Evolutionary conservation across 2,888 invertebrate species (phyloP).

Genomic region (Scaptomyza parva): DNA sequence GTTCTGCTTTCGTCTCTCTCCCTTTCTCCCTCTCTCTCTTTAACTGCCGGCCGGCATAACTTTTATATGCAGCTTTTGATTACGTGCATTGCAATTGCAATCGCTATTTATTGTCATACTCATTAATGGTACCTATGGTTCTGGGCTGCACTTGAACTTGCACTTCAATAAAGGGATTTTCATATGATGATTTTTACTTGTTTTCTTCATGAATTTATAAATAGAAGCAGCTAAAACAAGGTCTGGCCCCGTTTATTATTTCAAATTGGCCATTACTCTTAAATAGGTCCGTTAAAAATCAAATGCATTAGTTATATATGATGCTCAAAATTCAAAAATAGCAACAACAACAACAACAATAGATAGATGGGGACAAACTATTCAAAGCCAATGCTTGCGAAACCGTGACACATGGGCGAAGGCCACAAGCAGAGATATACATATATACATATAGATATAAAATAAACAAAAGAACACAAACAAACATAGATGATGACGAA

Average conservation of each 20-base stretch:
- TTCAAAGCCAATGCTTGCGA: conserved; percentile 74
- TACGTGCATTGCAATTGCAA: conserved; percentile 11
- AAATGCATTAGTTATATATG: conserved; percentile 48
- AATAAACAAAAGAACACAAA: conserved; percentile 24
- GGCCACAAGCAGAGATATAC: conserved; percentile 44
- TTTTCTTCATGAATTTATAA: background rate
- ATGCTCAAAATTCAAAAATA: conserved; percentile 43
- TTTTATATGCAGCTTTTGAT: conserved; percentile 54
- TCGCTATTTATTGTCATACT: conserved; percentile 54
- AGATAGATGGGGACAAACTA: conserved; percentile 34
- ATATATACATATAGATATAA: background rate
- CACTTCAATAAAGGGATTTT: conserved; percentile 2
- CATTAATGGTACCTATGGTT: conserved; percentile 32
- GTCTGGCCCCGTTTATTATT: conserved; percentile 12
- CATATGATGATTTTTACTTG: background rate
- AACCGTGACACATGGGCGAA: conserved; percentile 69
- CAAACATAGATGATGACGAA: conserved; percentile 22
- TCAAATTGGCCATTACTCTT: conserved; percentile 39
- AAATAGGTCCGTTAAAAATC: conserved; percentile 49
- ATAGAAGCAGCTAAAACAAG: background rate
- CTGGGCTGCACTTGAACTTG: conserved; percentile 32
- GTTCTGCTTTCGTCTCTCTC: conserved; percentile 23
- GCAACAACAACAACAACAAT: conserved; percentile 29
- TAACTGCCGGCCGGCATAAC: conserved; percentile 67
- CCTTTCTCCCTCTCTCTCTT: conserved; percentile 6